phyloP scores from a whole-genome alignment of 2,888 invertebrate species.

The Polydesmus complanatus region DNA sequence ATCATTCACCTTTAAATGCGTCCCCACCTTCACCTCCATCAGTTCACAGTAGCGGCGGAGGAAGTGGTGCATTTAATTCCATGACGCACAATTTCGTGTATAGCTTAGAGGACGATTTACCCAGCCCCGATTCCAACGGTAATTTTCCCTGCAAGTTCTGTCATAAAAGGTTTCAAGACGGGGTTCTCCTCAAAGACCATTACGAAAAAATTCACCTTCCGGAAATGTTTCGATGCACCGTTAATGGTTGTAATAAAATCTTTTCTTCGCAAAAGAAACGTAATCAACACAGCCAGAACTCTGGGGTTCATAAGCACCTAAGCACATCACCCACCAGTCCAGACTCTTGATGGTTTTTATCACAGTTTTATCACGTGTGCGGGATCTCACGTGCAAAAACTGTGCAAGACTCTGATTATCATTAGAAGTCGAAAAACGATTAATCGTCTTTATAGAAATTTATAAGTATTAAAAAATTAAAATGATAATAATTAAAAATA shows the following conservation, averaged over 20 bases:
- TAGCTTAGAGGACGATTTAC: constrained; percentile 47
- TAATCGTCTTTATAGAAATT: no score
- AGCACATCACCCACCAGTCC: not conserved
- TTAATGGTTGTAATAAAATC: constrained; percentile 59
- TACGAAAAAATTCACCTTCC: constrained; percentile 52
- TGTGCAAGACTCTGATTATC: not conserved
- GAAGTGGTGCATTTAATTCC: not conserved
- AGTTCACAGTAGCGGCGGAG: constrained; percentile 12
- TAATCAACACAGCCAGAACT: constrained; percentile 59
- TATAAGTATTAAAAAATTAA: no score
- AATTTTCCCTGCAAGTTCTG: constrained; percentile 56
- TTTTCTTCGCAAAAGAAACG: constrained; percentile 64
- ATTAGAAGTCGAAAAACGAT: not conserved
- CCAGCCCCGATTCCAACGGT: constrained; percentile 50
- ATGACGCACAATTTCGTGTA: constrained; percentile 36
- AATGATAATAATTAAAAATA: no score
- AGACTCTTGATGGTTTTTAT: not conserved
- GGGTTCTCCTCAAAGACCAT: constrained; percentile 51
- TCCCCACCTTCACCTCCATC: constrained; percentile 25
- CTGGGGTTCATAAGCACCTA: constrained; percentile 36
- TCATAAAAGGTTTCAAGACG: constrained; percentile 47
- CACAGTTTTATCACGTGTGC: not conserved
- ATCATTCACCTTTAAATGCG: not conserved
- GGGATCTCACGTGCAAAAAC: not conserved
- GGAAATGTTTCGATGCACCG: constrained; percentile 59